Evolutionary conservation across 2,113 vertebrate genomes (phyloP).

Genomic region (Morone saxatilis): DNA sequence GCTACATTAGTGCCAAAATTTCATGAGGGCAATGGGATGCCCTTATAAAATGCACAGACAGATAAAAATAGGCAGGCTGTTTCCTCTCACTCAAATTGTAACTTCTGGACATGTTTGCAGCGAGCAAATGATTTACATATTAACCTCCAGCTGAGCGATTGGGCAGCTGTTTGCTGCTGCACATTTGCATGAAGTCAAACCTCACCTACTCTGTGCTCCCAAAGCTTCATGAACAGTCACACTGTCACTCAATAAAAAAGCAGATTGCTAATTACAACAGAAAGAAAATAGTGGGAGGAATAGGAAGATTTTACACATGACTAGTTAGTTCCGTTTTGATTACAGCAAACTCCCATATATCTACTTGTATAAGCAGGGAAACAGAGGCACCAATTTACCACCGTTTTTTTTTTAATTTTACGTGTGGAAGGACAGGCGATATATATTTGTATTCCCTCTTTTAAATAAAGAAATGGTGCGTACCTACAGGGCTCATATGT

Average conservation of each 20-base stretch:
- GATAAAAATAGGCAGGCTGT: not conserved
- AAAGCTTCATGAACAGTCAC: not conserved
- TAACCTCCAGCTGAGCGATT: not conserved
- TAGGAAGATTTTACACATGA: not conserved
- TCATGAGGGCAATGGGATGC: not conserved
- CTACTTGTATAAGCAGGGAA: not conserved
- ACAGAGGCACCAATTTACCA: not conserved
- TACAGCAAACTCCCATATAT: not conserved
- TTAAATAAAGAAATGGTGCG: not conserved
- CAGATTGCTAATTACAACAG: not conserved
- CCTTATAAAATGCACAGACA: not conserved
- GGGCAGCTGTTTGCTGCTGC: not conserved
- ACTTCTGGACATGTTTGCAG: not conserved
- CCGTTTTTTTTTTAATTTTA: not conserved
- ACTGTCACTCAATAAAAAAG: not conserved
- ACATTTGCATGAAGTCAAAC: constrained; percentile 1
- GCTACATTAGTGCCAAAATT: not conserved
- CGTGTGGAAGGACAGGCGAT: not conserved
- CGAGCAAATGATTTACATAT: not conserved
- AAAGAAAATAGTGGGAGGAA: too few species aligned
- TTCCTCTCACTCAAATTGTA: not conserved
- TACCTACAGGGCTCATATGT: not conserved
- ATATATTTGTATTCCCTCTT: not conserved
- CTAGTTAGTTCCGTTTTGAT: not conserved
- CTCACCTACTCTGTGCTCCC: not conserved